These are phyloP conservation scores for Sardinella longiceps DNA, from an alignment of 2,797 vertebrate species.

Conservation along the genomic window DNA sequence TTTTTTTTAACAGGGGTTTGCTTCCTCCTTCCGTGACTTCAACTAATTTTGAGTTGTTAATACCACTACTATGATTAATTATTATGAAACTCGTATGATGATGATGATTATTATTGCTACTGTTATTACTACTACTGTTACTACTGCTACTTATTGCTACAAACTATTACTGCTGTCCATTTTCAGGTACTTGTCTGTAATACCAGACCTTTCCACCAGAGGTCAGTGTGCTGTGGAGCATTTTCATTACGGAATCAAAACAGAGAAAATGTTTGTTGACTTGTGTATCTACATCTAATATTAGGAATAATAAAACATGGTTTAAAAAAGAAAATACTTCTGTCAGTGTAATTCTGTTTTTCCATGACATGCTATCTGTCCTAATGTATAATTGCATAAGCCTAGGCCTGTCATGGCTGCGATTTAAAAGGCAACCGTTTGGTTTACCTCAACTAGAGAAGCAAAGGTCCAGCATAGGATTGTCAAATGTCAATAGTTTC, in stretches of 20 bases:
- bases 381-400: neutral
- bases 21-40: constrained; percentile 66
- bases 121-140: constrained; percentile 79
- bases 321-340: constrained; percentile 69
- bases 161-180: constrained; percentile 78
- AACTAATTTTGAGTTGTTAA: constrained; percentile 73
- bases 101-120: constrained; percentile 72
- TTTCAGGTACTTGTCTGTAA: constrained; percentile 81
- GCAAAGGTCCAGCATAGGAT: neutral
- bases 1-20: constrained; percentile 70
- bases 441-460: too few species aligned
- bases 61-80: constrained; percentile 76
- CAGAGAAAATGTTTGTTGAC: constrained; percentile 78
- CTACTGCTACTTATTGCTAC: constrained; percentile 78
- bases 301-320: constrained; percentile 83
- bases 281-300: constrained; percentile 83
- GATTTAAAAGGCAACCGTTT: too few species aligned
- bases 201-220: constrained; percentile 77
- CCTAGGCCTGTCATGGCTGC: too few species aligned
- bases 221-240: constrained; percentile 84
- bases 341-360: neutral
- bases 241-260: constrained; percentile 75
- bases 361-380: neutral
- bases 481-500: neutral
- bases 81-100: constrained; percentile 72